These are phyloP conservation scores for Synanthedon vespiformis DNA, from an alignment of 2,888 invertebrate species.

Conservation along the genomic window DNA sequence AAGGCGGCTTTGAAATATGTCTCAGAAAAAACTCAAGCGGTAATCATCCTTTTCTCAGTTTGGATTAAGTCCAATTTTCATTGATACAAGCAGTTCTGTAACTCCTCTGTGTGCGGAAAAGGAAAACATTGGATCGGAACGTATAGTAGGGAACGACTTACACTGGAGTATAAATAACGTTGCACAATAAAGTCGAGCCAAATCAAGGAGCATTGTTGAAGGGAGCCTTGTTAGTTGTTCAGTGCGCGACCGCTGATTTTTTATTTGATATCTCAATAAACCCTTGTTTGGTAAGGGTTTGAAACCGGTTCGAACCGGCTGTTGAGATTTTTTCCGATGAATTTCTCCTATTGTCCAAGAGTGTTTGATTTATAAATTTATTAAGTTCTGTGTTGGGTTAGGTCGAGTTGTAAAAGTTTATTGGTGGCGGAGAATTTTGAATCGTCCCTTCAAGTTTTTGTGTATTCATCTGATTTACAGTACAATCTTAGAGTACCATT, in stretches of 20 bases:
- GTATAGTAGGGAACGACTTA: conserved; percentile 32
- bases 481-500: neutral
- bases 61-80: neutral
- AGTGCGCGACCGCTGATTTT: conserved; percentile 60
- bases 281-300: conserved; percentile 42
- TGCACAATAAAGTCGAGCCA: conserved; percentile 64
- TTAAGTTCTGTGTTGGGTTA: conserved; percentile 46
- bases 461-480: conserved; percentile 6
- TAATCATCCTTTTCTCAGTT: neutral
- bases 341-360: conserved; percentile 28
- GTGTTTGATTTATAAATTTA: conserved; percentile 61
- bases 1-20: conserved; percentile 2
- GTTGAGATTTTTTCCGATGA: conserved; percentile 28
- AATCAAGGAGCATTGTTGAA: conserved; percentile 66
- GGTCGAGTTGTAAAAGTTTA: conserved; percentile 36
- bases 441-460: conserved; percentile 17
- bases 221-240: conserved; percentile 51
- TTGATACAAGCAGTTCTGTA: conserved; percentile 4
- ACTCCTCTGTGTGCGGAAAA: conserved; percentile 11
- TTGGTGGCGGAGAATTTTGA: conserved; percentile 27
- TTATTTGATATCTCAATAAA: conserved; percentile 70
- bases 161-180: conserved; percentile 60
- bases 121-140: conserved; percentile 34
- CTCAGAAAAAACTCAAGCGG: neutral
- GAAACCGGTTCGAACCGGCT: conserved; percentile 33